Evolutionary conservation across 2,113 vertebrate species (phyloP), one percentile per base, ranked within the genome.

Genomic region (Amblyornis subalaris): DNA sequence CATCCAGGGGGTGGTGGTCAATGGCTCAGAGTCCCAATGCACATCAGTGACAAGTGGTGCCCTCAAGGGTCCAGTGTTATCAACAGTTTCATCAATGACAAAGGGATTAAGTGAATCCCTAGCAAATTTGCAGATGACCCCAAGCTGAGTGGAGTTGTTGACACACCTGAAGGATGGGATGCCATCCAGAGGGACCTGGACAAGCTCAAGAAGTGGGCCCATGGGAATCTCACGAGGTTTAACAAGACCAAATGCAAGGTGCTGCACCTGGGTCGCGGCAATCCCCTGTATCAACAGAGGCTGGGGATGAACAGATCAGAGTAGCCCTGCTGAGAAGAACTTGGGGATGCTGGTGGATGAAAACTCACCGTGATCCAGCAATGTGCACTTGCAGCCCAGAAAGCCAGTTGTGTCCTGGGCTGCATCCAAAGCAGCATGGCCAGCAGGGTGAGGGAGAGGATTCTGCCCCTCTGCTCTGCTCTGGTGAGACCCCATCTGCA

Each of bases 401-500:
- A 1, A 48, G 4, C 24, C 29, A n/a, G 3, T 4, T 0, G 0
- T 26, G 26, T 50, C 35, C 53, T 36, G 31, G 51, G 44, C 61
- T 66, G 51, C 44, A 66, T 13, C 44, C 44, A 75, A 6, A 66
- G 16, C 44, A 9, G 1, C 0, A 8, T 21, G 25, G 16, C 8
- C 53, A 50, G 44, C 31, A 58, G 36, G 25, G 11, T 6, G 1
- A 36, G 8, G 14, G 13, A 48, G 24, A 29, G 29, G 50, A 58
- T 51, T 76, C 44, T 76, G 25, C 12, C 13, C 61, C 36, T 60
- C 62, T 76, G 16, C 51, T 42, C 24, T 65, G 50, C 35, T 35
- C 31, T 57, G 20, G 0, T 42, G 44, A 58, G 21, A 67, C 3
- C 15, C 42, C 62, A 66, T 16, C 12, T 50, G 36, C 2, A 58